Base-by-base conservation (phyloP, 2,888 invertebrate species). In the Gonocerus acuteangulatus region DNA sequence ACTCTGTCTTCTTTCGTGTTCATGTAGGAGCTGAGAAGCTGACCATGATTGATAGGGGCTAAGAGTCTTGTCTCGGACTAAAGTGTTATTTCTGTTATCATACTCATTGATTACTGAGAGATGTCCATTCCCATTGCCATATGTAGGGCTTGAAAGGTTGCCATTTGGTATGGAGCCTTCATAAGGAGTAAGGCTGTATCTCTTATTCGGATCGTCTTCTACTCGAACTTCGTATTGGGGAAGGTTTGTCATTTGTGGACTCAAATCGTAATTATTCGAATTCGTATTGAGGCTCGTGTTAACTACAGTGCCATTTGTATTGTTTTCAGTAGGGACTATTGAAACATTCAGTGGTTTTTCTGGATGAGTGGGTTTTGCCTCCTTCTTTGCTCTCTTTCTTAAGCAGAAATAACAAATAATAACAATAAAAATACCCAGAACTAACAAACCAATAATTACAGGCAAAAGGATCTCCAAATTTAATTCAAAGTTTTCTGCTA, bases 21-120 rank as follows among this genome's bases (percentile, higher is more conserved):
- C 80, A 66, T 79, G 78, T 1, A 82, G 71, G 11, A 82, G 71
- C 67, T 82, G 81, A 2, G 80, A 79, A 1, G 82, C 81, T 22
- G 79, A 79, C 81, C 82, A 82, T 1, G 79, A 79, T 68, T 80
- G 80, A 69, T 76, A 80, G 0, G 80, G 80, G 66, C 77, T 79
- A 32, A 80, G 70, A 7, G 74, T 73, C 64, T 77, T 71, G 1
- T 75, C 76, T 34, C 77, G 68, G 36, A 74, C 74, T 13, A 77
- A 70, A 2, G 66, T 66, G 22, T 64, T 66, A 34, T 60, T 64
- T 36, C 66, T 62, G 62, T 72, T 75, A 13, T 69, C 69, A 52
- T 67, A 61, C 11, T 67, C 67, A 44, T 65, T 69, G 23, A 69
- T 67, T 6, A 69, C 68, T 22, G 68, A 67, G 27, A 69, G 51